Conservation (phyloP, 2,888 invertebrate genomes). For the Seladonia tumulorum region DNA sequence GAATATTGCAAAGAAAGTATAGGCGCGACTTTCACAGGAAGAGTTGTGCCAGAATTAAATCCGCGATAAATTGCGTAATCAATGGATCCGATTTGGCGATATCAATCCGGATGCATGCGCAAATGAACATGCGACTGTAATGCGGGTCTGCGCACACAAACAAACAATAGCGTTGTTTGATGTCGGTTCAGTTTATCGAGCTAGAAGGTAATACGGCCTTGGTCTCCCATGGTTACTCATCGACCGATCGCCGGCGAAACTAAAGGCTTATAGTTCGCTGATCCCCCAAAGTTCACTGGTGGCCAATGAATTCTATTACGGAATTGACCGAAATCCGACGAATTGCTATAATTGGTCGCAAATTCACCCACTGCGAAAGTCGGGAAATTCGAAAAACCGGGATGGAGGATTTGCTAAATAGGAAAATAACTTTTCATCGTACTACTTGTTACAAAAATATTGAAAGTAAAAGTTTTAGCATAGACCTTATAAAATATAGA, state of each 20-base stretch:
- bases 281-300: slow-evolving; percentile 54
- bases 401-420: background rate
- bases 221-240: slow-evolving; percentile 80
- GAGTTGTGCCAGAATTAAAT: background rate
- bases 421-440: too few species aligned
- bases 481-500: too few species aligned
- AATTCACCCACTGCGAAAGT: background rate
- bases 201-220: slow-evolving; percentile 73
- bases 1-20: background rate
- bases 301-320: slow-evolving; percentile 26
- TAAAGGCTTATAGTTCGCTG: slow-evolving; percentile 53
- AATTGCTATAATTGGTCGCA: background rate
- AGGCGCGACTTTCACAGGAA: background rate
- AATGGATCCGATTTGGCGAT: background rate
- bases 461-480: too few species aligned
- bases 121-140: slow-evolving; percentile 25
- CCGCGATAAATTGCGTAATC: background rate
- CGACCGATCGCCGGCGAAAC: slow-evolving; percentile 74
- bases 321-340: background rate
- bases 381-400: background rate
- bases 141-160: slow-evolving; percentile 27
- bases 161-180: slow-evolving; percentile 39
- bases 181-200: slow-evolving; percentile 72
- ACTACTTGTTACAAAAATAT: too few species aligned
- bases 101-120: slow-evolving; percentile 13